A percentile compares a stretch with the other conserved stretches of the same genome.
These are phyloP conservation scores for Lithophane leautieri DNA, from an alignment of 2,888 invertebrate genomes.

Conservation along the genomic window DNA sequence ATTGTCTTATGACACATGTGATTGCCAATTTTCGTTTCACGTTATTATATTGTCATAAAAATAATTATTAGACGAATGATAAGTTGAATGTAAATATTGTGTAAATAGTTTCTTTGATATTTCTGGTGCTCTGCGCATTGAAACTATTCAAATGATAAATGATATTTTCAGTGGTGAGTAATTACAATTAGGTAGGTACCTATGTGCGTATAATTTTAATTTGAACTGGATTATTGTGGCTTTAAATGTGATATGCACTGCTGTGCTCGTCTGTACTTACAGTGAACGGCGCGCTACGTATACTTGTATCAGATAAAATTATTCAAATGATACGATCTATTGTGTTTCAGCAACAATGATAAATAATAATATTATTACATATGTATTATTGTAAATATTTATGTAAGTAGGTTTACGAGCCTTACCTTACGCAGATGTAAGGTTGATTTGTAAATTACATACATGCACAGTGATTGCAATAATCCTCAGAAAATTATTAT, in stretches of 20 bases:
- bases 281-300: slow-evolving; percentile 74
- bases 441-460: slow-evolving; percentile 55
- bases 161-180: slow-evolving; percentile 20
- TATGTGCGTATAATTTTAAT: not conserved
- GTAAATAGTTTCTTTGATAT: not conserved
- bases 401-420: slow-evolving; percentile 83
- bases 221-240: not conserved
- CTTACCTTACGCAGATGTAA: slow-evolving; percentile 53
- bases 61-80: slow-evolving; percentile 42
- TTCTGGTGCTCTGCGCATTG: not conserved
- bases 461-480: slow-evolving; percentile 35
- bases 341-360: slow-evolving; percentile 89
- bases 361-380: slow-evolving; percentile 87
- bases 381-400: slow-evolving; percentile 85
- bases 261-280: slow-evolving; percentile 59
- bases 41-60: slow-evolving; percentile 67
- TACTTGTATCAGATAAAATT: slow-evolving; percentile 88
- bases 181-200: not conserved
- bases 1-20: slow-evolving; percentile 62
- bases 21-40: slow-evolving; percentile 52
- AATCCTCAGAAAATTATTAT: slow-evolving; percentile 34
- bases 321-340: slow-evolving; percentile 90
- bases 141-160: slow-evolving; percentile 7
- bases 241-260: not conserved
- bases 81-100: slow-evolving; percentile 12